These are phyloP conservation scores for Andrena fulva DNA, from an alignment of 2,888 invertebrate genomes.

Conservation along the genomic window DNA sequence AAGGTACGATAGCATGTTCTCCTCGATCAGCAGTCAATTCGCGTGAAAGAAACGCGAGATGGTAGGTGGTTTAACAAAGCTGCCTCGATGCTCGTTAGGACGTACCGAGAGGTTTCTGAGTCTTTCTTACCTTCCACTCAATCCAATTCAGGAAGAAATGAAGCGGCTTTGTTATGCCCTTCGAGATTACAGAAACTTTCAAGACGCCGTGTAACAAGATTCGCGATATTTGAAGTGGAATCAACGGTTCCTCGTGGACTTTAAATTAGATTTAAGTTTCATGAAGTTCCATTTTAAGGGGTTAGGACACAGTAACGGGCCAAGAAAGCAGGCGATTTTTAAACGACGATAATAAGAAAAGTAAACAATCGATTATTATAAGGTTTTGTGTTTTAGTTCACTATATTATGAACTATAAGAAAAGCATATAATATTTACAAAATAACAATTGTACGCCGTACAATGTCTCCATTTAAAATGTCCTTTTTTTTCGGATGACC, in stretches of 20 bases:
- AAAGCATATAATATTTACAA: too few relatives aligned
- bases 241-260: neutral
- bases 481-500: too few relatives aligned
- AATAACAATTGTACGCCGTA: too few relatives aligned
- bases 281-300: neutral
- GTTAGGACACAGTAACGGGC: too few relatives aligned
- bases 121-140: neutral
- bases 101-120: neutral
- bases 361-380: too few relatives aligned
- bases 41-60: conserved; percentile 4
- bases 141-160: neutral
- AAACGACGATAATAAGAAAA: too few relatives aligned
- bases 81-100: neutral
- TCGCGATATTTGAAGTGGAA: neutral
- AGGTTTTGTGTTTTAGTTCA: too few relatives aligned
- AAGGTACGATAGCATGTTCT: neutral
- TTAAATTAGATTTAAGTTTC: conserved; percentile 5
- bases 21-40: neutral
- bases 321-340: too few relatives aligned
- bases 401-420: too few relatives aligned
- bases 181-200: conserved; percentile 12
- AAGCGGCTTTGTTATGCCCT: neutral
- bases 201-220: conserved; percentile 1
- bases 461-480: too few relatives aligned
- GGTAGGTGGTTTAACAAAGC: conserved; percentile 6